A percentile compares a stretch with the other conserved stretches of the same genome.
Evolutionary conservation across 2,113 vertebrate genomes (phyloP).

Genomic region (Myotis yumanensis): DNA sequence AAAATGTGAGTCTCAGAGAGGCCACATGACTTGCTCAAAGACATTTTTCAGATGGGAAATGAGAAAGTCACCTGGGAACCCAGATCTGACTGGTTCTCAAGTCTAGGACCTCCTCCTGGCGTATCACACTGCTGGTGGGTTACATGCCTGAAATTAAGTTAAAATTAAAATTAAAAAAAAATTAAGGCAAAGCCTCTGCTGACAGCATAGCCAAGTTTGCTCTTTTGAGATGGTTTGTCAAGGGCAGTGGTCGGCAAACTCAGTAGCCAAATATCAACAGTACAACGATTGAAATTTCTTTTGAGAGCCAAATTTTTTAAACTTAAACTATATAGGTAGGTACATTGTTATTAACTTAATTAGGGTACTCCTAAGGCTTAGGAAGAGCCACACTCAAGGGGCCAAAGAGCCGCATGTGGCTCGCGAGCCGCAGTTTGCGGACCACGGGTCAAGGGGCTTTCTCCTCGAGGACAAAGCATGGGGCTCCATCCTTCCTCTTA

Average conservation of each 20-base stretch:
- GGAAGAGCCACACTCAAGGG: too few species aligned
- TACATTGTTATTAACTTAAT: too few species aligned
- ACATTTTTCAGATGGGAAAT: neutral
- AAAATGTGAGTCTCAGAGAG: neutral
- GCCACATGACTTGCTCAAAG: neutral
- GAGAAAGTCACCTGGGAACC: neutral
- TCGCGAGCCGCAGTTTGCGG: too few species aligned
- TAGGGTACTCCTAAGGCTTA: too few species aligned
- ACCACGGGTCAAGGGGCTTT: neutral
- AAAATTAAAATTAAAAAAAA: conserved; percentile 41
- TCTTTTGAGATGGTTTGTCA: neutral
- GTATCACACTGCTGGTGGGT: conserved; percentile 70
- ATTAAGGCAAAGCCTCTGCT: conserved; percentile 18
- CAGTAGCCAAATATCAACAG: too few species aligned
- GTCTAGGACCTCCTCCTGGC: neutral
- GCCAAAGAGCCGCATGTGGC: too few species aligned
- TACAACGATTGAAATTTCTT: too few species aligned
- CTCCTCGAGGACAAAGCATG: neutral
- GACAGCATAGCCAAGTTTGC: conserved; percentile 3
- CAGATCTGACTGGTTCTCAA: neutral
- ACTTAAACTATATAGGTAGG: too few species aligned
- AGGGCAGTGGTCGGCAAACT: neutral
- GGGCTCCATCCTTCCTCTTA: neutral
- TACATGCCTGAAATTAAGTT: conserved; percentile 82
- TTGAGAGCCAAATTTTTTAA: too few species aligned